These are phyloP conservation scores for Python bivittatus DNA, from an alignment of 2,113 vertebrate genomes.

Conservation along the genomic window DNA sequence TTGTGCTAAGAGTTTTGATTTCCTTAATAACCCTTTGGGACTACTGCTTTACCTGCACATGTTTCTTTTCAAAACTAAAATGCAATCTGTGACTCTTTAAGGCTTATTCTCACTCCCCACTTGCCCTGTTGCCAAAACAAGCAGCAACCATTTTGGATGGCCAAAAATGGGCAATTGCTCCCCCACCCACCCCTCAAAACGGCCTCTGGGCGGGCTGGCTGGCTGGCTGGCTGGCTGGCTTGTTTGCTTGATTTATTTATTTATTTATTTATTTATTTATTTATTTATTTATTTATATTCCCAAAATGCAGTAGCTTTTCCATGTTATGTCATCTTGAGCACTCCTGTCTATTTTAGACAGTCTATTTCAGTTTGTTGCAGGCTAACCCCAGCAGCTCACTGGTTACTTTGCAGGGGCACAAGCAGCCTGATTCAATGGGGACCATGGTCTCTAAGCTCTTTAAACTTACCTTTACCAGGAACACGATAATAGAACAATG, in stretches of 20 bases:
- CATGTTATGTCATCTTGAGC: neutral
- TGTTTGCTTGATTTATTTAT: too few relatives aligned
- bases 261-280: too few relatives aligned
- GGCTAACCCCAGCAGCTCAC: neutral
- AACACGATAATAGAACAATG: neutral
- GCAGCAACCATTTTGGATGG: neutral
- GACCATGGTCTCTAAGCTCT: neutral
- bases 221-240: too few relatives aligned
- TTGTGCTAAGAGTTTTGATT: neutral
- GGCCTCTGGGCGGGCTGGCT: neutral
- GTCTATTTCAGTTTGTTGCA: neutral
- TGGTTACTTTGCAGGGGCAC: neutral
- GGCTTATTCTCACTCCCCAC: neutral
- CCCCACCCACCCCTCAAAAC: neutral
- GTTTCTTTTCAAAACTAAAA: conserved; percentile 9
- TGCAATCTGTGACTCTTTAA: neutral
- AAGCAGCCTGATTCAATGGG: neutral
- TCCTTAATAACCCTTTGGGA: neutral
- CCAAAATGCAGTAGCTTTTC: neutral
- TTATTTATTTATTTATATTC: neutral
- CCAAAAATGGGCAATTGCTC: neutral
- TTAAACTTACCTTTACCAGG: neutral
- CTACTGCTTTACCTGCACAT: neutral
- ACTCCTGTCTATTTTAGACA: neutral
- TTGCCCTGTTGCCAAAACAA: neutral